Evolutionary conservation across 2,888 invertebrate genomes (phyloP).

Genomic region (Tromatobia lineatoria): DNA sequence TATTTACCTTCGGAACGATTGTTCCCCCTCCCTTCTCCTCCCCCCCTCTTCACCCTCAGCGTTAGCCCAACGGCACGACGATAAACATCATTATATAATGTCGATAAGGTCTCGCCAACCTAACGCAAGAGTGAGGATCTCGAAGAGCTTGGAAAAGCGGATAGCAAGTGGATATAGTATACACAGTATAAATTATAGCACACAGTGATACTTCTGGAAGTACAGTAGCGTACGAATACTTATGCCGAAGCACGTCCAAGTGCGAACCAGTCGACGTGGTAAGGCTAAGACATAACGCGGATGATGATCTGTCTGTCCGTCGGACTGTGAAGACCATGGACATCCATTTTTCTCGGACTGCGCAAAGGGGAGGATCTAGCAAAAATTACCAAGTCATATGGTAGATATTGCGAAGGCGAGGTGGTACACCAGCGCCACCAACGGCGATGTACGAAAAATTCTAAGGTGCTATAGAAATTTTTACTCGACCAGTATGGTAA

Average conservation of each 20-base stretch:
- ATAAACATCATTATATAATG: conserved; percentile 86
- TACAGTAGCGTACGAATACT: conserved; percentile 34
- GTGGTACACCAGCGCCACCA: too few relatives aligned
- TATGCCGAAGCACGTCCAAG: conserved; percentile 68
- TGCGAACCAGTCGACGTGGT: conserved; percentile 15
- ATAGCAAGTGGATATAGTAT: conserved; percentile 49
- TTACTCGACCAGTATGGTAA: too few relatives aligned
- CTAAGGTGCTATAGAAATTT: too few relatives aligned
- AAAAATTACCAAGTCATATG: too few relatives aligned
- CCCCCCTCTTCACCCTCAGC: conserved; percentile 77
- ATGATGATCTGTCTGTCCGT: conserved; percentile 59
- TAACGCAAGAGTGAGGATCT: conserved; percentile 39
- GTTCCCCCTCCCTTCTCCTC: conserved; percentile 78
- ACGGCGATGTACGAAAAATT: too few relatives aligned
- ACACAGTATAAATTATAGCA: conserved; percentile 46
- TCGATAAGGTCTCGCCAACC: conserved; percentile 80
- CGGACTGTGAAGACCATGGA: conserved; percentile 46
- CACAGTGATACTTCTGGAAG: conserved; percentile 39
- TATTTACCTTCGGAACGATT: conserved; percentile 82
- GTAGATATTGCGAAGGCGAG: too few relatives aligned
- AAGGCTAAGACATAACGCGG: conserved; percentile 49
- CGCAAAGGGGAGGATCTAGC: too few relatives aligned
- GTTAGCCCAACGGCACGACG: conserved; percentile 77
- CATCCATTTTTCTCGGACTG: background rate
- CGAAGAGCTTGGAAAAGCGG: conserved; percentile 61